Percentiles rank a stretch among this genome's conserved stretches.
phyloP scores from a whole-genome alignment of 2,113 vertebrate species.

The Passerina amoena region DNA sequence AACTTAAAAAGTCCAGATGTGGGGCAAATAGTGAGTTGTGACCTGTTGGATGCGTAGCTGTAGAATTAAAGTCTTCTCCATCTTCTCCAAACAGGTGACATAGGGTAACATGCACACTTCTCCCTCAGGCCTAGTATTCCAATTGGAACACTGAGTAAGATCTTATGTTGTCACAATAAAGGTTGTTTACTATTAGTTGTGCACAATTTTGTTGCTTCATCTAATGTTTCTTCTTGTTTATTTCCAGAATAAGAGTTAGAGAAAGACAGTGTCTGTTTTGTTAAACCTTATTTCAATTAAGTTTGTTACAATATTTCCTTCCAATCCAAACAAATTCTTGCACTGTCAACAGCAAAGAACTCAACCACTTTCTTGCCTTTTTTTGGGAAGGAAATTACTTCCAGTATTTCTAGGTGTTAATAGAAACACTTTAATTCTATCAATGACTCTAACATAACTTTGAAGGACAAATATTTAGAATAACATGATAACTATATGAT shows the following conservation, averaged over 20 bases:
- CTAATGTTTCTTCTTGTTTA: not conserved
- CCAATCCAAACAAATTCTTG: not conserved
- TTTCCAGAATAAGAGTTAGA: not conserved
- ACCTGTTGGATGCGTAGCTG: not conserved
- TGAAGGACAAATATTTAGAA: not conserved
- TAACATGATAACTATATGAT: not conserved
- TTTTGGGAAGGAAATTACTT: not conserved
- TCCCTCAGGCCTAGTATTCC: not conserved
- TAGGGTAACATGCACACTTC: not conserved
- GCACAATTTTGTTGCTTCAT: not conserved
- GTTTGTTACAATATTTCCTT: not conserved
- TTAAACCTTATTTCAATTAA: not conserved
- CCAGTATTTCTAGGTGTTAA: not conserved
- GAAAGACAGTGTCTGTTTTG: not conserved
- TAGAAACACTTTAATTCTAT: not conserved
- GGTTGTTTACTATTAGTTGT: not conserved
- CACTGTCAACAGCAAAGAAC: not conserved
- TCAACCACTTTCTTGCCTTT: not conserved
- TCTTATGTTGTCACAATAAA: not conserved
- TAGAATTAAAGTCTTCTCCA: not conserved
- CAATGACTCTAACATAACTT: not conserved
- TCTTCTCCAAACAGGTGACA: not conserved
- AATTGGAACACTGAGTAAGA: not conserved
- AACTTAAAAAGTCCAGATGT: not conserved
- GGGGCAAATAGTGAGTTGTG: not conserved